Evolutionary conservation across 2,888 invertebrate genomes (phyloP), one percentile per base, ranked within the genome.

Genomic region (Argynnis bischoffii): DNA sequence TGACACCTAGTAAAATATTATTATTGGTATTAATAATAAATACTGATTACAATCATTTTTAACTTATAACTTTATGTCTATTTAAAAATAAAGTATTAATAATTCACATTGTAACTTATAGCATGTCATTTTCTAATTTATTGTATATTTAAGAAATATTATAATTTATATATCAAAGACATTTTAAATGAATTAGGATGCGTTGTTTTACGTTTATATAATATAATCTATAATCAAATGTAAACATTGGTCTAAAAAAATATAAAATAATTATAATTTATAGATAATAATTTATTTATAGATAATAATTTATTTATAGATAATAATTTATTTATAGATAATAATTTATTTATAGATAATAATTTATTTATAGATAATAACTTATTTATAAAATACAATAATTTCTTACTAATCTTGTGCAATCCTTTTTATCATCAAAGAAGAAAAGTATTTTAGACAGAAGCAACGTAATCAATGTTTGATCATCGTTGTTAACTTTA

Each of bases 381-480:
- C 26, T 15, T n/a, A n/a, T n/a, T 16, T 26, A 41, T 59, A 60
- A 55, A 31, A 55, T 50, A 5, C 50, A 60, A 53, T 55, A 50
- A 66, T 18, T 53, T 92, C 74, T 93, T 93, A 93, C 91, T 86
- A 92, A 77, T 85, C 91, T 87, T 48, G 81, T 78, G 71, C 77
- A 79, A 78, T 98, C 98, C 74, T 93, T 88, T 66, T 91, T 89
- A 63, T 93, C 89, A 83, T 95, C 93, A 86, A 96, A 98, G 85
- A 98, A 98, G 83, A 97, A 97, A 74, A 97, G 85, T 55, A 98
- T 89, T 77, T 95, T 95, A 48, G 94, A 93, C 51, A 96, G 85
- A 71, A 96, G 92, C 63, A 91, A 88, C 68, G 92, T 87, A 53
- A 96, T 77, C 68, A 94, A 84, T 14, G 92, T 87, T 61, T 91